phyloP scores from a whole-genome alignment of 2,888 invertebrate genomes.

The Hydriomena furcata region DNA sequence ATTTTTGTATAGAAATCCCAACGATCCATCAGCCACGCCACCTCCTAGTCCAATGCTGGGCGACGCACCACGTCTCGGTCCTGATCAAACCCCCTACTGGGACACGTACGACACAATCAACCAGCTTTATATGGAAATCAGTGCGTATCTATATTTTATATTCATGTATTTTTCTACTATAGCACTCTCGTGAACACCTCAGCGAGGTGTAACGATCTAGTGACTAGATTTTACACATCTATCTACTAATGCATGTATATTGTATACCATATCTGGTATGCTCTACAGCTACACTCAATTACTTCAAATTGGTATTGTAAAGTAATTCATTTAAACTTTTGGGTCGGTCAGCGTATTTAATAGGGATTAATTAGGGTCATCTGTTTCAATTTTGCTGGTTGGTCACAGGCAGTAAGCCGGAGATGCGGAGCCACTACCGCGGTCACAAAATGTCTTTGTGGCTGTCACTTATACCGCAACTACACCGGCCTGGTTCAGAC shows the following conservation, averaged over 20 bases:
- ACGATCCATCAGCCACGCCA: conserved; percentile 81
- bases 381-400: conserved; percentile 51
- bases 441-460: conserved; percentile 97
- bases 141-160: conserved; percentile 68
- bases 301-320: conserved; percentile 24
- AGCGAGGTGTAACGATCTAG: conserved; percentile 21
- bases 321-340: conserved; percentile 58
- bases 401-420: conserved; percentile 86
- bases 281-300: conserved; percentile 29
- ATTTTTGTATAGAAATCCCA: conserved; percentile 84
- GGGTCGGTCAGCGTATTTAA: conserved; percentile 42
- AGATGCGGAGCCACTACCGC: conserved; percentile 95
- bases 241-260: conserved; percentile 26
- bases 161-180: conserved; percentile 24
- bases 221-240: conserved; percentile 13
- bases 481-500: conserved; percentile 91
- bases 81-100: conserved; percentile 89
- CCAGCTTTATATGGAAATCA: conserved; percentile 93
- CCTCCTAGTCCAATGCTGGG: conserved; percentile 80
- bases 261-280: conserved; percentile 17
- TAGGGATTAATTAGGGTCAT: conserved; percentile 46
- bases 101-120: conserved; percentile 95
- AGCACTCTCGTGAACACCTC: conserved; percentile 20
- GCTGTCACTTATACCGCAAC: conserved; percentile 94
- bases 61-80: conserved; percentile 66